phyloP scores from a whole-genome alignment of 2,888 invertebrate genomes.

The Polydrusus tereticollis region DNA sequence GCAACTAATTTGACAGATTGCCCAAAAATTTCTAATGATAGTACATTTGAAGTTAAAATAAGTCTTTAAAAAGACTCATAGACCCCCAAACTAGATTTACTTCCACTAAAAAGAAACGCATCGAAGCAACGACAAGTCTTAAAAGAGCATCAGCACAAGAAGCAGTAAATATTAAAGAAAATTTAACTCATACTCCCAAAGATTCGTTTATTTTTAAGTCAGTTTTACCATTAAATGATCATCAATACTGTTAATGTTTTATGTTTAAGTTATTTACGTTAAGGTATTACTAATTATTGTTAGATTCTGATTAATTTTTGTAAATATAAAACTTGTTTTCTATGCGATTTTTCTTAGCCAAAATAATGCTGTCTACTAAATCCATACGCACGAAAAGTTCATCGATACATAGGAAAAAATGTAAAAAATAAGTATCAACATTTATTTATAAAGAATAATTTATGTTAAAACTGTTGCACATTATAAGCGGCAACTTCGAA shows the following conservation, averaged over 20 bases:
- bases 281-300: no score
- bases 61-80: neutral
- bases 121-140: neutral
- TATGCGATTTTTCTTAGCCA: no score
- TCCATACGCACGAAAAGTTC: no score
- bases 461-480: no score
- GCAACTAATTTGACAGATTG: neutral
- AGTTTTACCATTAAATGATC: neutral
- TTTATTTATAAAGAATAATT: no score
- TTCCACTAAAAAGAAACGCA: neutral
- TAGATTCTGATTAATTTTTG: no score
- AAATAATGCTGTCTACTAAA: no score
- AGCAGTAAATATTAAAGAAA: neutral
- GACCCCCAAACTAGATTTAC: neutral
- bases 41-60: neutral
- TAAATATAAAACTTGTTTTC: no score
- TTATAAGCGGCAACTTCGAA: no score
- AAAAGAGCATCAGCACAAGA: neutral
- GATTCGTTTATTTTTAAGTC: neutral
- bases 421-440: no score
- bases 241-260: neutral
- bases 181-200: neutral
- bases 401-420: no score
- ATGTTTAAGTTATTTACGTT: no score
- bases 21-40: neutral